Evolutionary conservation across 2,888 invertebrate species (phyloP).

Genomic region (Ormyrus nitidulus): DNA sequence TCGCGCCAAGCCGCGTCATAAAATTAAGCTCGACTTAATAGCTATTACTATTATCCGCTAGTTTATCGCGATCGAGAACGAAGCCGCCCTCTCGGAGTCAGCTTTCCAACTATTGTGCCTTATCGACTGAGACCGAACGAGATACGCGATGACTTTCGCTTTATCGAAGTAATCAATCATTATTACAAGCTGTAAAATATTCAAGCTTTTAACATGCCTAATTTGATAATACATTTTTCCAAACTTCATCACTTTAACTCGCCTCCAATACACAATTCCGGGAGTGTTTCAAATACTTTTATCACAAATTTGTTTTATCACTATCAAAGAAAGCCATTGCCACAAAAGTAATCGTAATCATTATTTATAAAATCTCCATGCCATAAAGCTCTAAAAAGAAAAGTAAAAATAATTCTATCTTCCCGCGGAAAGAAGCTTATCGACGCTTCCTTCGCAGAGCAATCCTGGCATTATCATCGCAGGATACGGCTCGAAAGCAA

Average conservation of each 20-base stretch:
- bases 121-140: constrained; percentile 40
- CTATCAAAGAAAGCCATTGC: not conserved
- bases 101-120: constrained; percentile 2
- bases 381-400: not conserved
- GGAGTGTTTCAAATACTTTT: too few species aligned
- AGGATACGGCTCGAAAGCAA: constrained; percentile 3
- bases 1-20: not conserved
- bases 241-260: too few species aligned
- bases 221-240: too few species aligned
- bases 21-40: constrained; percentile 4
- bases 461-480: constrained; percentile 22
- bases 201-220: too few species aligned
- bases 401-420: not conserved
- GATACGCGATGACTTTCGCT: too few species aligned
- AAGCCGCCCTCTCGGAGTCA: constrained; percentile 41
- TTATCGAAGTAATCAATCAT: too few species aligned
- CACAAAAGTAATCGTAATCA: not conserved
- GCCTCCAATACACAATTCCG: too few species aligned
- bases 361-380: not conserved
- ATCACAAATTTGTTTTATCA: too few species aligned
- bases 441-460: constrained; percentile 1
- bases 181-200: too few species aligned
- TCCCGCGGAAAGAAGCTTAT: not conserved
- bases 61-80: not conserved
- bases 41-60: not conserved